These are phyloP conservation scores for Escarpia spicata DNA, from an alignment of 2,888 invertebrate species.

Conservation along the genomic window DNA sequence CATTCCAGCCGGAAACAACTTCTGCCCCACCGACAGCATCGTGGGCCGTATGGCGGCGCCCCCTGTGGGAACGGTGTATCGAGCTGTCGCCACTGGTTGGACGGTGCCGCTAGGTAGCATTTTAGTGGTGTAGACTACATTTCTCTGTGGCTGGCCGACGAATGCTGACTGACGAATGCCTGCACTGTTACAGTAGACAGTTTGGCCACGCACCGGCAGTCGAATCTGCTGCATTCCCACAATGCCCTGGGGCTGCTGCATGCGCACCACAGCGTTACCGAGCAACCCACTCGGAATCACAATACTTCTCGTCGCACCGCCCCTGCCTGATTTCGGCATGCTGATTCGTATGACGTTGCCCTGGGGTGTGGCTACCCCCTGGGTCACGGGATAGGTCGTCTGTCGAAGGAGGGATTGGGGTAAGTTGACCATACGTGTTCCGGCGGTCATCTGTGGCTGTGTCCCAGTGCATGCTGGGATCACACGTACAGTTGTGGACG, in stretches of 20 bases:
- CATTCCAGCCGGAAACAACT: not conserved
- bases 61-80: not conserved
- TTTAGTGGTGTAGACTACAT: not conserved
- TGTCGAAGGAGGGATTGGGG: not conserved
- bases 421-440: not conserved
- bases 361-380: not conserved
- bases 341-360: not conserved
- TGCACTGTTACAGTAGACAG: not conserved
- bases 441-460: not conserved
- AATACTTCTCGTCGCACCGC: not conserved
- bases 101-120: not conserved
- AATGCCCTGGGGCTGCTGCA: not conserved
- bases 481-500: not conserved
- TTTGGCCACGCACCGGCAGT: not conserved
- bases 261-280: not conserved
- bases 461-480: not conserved
- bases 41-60: not conserved
- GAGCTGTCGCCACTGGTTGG: not conserved
- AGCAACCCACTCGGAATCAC: conserved; percentile 16
- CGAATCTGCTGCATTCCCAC: conserved; percentile 13
- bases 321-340: not conserved
- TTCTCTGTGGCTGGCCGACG: not conserved
- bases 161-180: not conserved
- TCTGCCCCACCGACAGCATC: not conserved
- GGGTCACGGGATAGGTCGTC: not conserved